Base-by-base conservation (phyloP, 2,113 vertebrate species). In the Planiliza haematocheilus region DNA sequence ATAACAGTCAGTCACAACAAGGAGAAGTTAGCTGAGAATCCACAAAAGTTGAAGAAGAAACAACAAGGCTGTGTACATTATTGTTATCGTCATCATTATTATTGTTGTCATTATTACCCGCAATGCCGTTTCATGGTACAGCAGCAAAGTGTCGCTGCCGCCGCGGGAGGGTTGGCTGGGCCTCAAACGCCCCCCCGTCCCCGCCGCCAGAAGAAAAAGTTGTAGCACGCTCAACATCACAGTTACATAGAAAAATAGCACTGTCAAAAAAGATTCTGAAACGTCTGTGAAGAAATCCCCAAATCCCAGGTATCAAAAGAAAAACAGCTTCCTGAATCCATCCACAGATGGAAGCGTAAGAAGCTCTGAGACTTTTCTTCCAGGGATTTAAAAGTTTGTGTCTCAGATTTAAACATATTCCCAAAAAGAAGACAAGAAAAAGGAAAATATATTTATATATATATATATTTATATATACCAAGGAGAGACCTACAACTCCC, bases 201-300 rank as follows among this genome's bases (percentile, higher is more conserved):
- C n/a, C n/a, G n/a, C n/a, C 61, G 24, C 5, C 24, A 30, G 24
- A 30, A 20, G 65, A 65, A 76, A 84, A 89, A 81, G 59, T 70
- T 63, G 70, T 7, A 73, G 75, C 71, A 88, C 81, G 69, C 64
- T 85, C 77, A 81, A 90, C 81, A 89, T 85, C 84, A 91, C 84
- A 85, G 69, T 85, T 77, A 91, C 86, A 93, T 93, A 93, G 83
- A 93, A 92, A 94, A 94, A 93, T 93, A 93, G 74, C 86, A 92
- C 88, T 91, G 91, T 86, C 79, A 86, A 92, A 93, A 30, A 91
- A 89, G 91, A 89, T 86, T 82, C 85, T 84, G 86, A 89, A 86
- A 87, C 64, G 45, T 91, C 78, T 88, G 87, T 74, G 86, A 90
- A 84, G 77, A 87, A 82, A 75, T 70, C 76, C 62, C 60, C 61